These are phyloP conservation scores for Lepus timidus DNA, from an alignment of 2,113 vertebrate genomes.

Conservation along the genomic window DNA sequence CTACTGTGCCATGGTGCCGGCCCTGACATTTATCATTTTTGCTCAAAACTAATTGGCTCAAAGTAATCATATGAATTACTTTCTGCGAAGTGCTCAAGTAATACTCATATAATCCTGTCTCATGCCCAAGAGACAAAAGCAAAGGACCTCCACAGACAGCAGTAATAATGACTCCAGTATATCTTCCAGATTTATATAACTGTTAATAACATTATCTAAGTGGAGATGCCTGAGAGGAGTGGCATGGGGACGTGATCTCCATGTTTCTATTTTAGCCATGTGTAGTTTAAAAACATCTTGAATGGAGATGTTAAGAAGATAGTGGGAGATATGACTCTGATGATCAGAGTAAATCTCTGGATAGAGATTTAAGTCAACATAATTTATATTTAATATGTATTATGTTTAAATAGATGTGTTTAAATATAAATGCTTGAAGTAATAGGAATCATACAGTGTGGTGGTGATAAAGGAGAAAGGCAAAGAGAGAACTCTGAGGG, in stretches of 20 bases:
- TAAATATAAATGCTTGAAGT: not conserved
- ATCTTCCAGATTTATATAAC: not conserved
- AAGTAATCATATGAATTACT: not conserved
- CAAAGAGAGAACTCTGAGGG: not conserved
- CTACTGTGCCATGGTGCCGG: no score
- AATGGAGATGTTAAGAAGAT: not conserved
- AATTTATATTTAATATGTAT: not conserved
- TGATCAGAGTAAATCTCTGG: not conserved
- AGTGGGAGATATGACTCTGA: not conserved
- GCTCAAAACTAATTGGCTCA: not conserved
- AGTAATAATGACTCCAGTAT: not conserved
- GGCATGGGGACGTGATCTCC: not conserved
- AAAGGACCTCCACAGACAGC: not conserved
- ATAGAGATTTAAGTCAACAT: not conserved
- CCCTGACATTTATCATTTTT: not conserved
- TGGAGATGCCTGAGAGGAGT: not conserved
- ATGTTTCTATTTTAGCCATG: not conserved
- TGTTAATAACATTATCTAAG: not conserved
- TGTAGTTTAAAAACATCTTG: constrained; percentile 27
- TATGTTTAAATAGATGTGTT: no score
- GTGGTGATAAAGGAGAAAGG: not conserved
- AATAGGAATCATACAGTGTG: not conserved
- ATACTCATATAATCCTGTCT: not conserved
- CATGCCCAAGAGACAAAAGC: not conserved
- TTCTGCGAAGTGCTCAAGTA: not conserved